These are phyloP conservation scores for Athripsodes cinereus DNA, from an alignment of 2,888 invertebrate genomes.

Conservation along the genomic window DNA sequence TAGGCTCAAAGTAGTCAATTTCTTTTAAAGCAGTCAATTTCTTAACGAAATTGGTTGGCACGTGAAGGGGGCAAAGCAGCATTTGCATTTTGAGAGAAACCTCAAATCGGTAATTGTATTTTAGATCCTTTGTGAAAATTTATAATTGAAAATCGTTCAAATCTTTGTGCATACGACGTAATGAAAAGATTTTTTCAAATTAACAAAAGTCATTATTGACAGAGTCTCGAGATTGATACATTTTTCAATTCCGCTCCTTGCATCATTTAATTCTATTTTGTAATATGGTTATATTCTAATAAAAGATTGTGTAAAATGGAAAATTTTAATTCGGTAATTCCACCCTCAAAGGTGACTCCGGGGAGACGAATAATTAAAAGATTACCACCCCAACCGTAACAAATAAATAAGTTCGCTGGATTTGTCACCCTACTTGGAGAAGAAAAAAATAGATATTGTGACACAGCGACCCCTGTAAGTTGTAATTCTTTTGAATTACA, in stretches of 20 bases:
- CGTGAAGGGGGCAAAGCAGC: too few relatives aligned
- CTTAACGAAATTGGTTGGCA: too few relatives aligned
- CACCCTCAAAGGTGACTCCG: not conserved
- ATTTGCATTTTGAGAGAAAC: too few relatives aligned
- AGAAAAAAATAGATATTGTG: not conserved
- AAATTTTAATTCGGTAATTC: not conserved
- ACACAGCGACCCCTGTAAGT: not conserved
- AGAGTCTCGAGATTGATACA: not conserved
- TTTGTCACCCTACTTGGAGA: not conserved
- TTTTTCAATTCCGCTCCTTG: not conserved
- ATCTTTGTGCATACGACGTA: too few relatives aligned
- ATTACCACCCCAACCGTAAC: not conserved
- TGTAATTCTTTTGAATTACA: not conserved
- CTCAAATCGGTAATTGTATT: too few relatives aligned
- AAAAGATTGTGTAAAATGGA: not conserved
- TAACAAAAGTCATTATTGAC: too few relatives aligned
- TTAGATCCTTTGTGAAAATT: too few relatives aligned
- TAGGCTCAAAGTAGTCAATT: too few relatives aligned
- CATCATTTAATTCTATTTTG: not conserved
- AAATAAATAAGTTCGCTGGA: not conserved
- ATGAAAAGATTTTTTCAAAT: too few relatives aligned
- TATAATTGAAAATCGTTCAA: too few relatives aligned
- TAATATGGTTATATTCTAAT: not conserved
- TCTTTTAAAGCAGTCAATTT: too few relatives aligned
- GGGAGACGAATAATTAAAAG: not conserved